Base-by-base conservation (phyloP, 2,797 vertebrate genomes). In the Bufotes viridis region DNA sequence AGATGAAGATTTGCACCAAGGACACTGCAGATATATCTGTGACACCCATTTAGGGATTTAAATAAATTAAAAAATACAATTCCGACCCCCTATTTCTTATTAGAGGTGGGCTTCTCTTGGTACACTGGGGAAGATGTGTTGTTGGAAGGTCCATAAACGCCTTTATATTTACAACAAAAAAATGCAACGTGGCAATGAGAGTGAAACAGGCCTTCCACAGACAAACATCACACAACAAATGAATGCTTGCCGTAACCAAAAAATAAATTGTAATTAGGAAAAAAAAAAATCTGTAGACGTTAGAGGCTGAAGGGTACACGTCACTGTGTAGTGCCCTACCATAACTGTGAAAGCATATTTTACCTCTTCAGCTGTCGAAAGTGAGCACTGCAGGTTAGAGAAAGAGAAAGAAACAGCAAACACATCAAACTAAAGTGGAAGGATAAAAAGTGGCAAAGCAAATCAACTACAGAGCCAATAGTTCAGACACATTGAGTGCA, bases 291-390 rank as follows among this genome's bases (percentile, higher is more conserved):
- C 61, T 34, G 29, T 29, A 72, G 6, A 63, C 51, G 22, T 75
- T 9, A 24, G 51, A 65, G 34, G 61, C 81, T 63, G 80, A 78
- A 84, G 29, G 61, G 70, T 85, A 75, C 78, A 75, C 53, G 80
- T 72, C 26, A 75, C 72, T 10, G 57, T 90, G 60, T 78, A 81
- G 72, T 70, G 53, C 70, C 67, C 87, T 60, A 74, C 51, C 60
- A 78, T 78, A 78, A 78, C 85, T 80, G 65, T 63, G 76, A 60
- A 60, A 72, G 57, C n/a, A 70, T 78, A 65, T 87, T 81, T 90
- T 91, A 92, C 90, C 90, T 90, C 87, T 91, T 89, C 79, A 88
- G 89, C 82, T 89, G 90, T 88, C 89, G 89, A 78, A 91, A 91
- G 90, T 91, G 90, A 89, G 88, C 88, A 51, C 91, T 91, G 88